These are phyloP conservation scores for Aphodius sticticus DNA, from an alignment of 2,888 invertebrate species.

Conservation along the genomic window DNA sequence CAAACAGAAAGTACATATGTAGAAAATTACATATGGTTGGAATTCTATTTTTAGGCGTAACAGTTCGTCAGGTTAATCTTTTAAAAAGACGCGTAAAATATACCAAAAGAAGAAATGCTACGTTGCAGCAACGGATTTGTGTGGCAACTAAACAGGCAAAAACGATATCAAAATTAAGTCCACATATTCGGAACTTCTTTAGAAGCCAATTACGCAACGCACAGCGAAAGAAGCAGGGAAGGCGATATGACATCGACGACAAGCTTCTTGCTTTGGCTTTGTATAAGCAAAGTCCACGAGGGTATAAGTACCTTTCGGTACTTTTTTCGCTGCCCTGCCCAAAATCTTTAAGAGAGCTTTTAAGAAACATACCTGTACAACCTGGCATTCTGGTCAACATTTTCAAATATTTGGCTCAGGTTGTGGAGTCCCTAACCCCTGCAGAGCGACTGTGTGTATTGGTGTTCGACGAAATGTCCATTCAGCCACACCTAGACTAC, in stretches of 20 bases:
- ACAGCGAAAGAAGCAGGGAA: conserved; percentile 38
- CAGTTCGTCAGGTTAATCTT: not conserved
- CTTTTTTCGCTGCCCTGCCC: conserved; percentile 39
- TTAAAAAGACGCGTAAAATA: not conserved
- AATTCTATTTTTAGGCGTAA: not conserved
- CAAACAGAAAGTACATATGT: not conserved
- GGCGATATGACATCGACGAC: conserved; percentile 38
- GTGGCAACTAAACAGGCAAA: not conserved
- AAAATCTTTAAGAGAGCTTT: conserved; percentile 35
- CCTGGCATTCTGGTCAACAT: conserved; percentile 36
- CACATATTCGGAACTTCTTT: not conserved
- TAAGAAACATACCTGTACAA: conserved; percentile 39
- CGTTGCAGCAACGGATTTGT: not conserved
- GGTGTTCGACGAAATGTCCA: conserved; percentile 41
- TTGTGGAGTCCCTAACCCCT: conserved; percentile 28
- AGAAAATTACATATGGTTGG: not conserved
- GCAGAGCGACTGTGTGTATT: conserved; percentile 30
- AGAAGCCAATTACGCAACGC: conserved; percentile 32
- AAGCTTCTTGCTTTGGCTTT: conserved; percentile 40
- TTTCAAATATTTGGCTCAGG: conserved; percentile 37
- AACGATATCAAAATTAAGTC: not conserved
- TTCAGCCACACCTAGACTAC: conserved; percentile 35
- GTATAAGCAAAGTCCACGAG: conserved; percentile 37
- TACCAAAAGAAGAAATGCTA: not conserved
- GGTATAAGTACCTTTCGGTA: conserved; percentile 34